Percentiles rank a stretch among this genome's conserved stretches.
Conservation (phyloP, 2,797 vertebrate genomes). For the Erpetoichthys calabaricus region DNA sequence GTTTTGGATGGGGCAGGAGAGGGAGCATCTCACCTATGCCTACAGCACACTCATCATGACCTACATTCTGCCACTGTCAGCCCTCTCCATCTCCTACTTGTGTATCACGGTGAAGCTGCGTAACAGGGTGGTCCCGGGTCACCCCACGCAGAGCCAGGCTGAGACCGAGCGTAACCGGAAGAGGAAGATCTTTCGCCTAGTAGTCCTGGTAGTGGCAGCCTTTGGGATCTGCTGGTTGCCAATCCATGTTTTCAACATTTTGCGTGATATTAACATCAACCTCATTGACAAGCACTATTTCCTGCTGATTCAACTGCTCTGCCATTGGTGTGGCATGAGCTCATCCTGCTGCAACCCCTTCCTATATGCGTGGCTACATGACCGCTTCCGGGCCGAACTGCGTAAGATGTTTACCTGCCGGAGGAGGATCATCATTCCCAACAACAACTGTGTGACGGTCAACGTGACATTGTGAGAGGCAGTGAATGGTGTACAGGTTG, state of each 20-base stretch:
- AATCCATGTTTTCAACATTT: constrained; percentile 71
- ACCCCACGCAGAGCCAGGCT: constrained; percentile 62
- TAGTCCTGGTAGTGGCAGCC: constrained; percentile 63
- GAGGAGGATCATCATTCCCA: constrained; percentile 48
- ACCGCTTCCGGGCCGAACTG: constrained; percentile 64
- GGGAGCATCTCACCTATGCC: constrained; percentile 58
- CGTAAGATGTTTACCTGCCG: constrained; percentile 60
- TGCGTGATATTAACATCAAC: constrained; percentile 68
- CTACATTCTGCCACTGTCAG: constrained; percentile 69
- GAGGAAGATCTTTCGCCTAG: constrained; percentile 69
- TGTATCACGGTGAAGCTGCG: constrained; percentile 70
- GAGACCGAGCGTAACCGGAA: constrained; percentile 58
- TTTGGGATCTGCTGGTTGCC: constrained; percentile 77
- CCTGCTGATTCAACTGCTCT: constrained; percentile 69
- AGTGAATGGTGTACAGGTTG: fast-evolving
- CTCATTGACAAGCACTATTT: constrained; percentile 73
- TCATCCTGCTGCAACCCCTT: constrained; percentile 79
- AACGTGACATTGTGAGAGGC: constrained; percentile 48
- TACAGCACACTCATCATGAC: constrained; percentile 71
- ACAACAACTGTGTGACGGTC: constrained; percentile 54
- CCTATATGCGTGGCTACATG: constrained; percentile 75
- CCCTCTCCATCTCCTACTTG: constrained; percentile 67
- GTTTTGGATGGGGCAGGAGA: constrained; percentile 71
- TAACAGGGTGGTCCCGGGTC: constrained; percentile 65
- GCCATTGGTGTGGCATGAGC: constrained; percentile 76